These are phyloP conservation scores for Noturus placidus DNA, from an alignment of 2,113 vertebrate species.

Conservation along the genomic window DNA sequence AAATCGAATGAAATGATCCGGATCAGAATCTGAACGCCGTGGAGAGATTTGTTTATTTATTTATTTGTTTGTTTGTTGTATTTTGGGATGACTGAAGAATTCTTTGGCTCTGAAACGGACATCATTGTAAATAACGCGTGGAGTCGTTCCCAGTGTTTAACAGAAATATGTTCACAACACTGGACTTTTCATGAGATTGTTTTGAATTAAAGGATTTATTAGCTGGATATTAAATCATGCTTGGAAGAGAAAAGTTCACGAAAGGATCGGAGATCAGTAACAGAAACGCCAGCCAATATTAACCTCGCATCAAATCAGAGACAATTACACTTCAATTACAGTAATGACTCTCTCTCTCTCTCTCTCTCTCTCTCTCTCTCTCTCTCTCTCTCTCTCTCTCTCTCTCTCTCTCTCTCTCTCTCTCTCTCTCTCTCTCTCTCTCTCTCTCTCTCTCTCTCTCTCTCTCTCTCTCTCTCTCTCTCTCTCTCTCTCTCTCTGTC, in stretches of 20 bases:
- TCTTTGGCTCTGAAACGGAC: slow-evolving; percentile 29
- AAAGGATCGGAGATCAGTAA: slow-evolving; percentile 50
- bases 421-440: background rate
- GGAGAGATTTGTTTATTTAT: background rate
- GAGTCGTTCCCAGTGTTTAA: slow-evolving; percentile 26
- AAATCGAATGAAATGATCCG: background rate
- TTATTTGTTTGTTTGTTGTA: background rate
- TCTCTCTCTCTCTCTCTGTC: background rate
- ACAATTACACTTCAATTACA: slow-evolving; percentile 41
- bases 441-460: background rate
- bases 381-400: background rate
- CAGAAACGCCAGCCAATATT: slow-evolving; percentile 63
- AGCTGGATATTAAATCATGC: slow-evolving; percentile 69
- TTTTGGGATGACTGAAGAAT: background rate
- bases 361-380: background rate
- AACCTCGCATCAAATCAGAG: slow-evolving; percentile 56
- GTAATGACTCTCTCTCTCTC: slow-evolving; percentile 24
- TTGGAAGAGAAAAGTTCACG: slow-evolving; percentile 69
- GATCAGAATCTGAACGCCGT: background rate
- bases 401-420: background rate
- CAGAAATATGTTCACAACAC: background rate
- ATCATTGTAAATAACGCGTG: slow-evolving; percentile 34
- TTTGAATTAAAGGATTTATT: slow-evolving; percentile 60
- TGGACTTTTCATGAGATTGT: slow-evolving; percentile 47
- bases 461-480: background rate